Base-by-base conservation (phyloP, 2,888 invertebrate genomes). In the Tortricodes alternella region DNA sequence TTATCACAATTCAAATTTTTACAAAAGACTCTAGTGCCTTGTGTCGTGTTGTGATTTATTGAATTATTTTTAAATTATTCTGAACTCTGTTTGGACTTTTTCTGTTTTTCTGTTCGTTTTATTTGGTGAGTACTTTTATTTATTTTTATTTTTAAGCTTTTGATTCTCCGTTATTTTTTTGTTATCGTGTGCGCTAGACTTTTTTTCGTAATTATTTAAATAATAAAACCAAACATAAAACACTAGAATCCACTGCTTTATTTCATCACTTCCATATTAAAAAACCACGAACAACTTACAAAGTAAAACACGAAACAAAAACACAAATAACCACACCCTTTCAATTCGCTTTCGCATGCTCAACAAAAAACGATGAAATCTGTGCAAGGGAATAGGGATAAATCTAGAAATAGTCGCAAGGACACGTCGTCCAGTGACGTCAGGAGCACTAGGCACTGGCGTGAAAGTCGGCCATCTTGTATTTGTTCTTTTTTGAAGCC, bases 391-490 rank as follows among this genome's bases (percentile, higher is more conserved):
- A 67, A 73, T 67, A 68, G 61, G 64, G 50, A 50, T 49, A 44
- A 65, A 76, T 72, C 78, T 87, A 86, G 84, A 74, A 74, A 73
- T 80, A 72, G 65, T 68, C 65, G 73, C 83, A 84, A 85, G 87
- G 88, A 84, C 87, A 89, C 87, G 85, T 85, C 84, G 82, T 80
- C 75, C 80, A 64, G 83, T 90, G 90, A 90, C 89, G 90, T 90
- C 89, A 90, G 84, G 74, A 71, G 65, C 76, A 74, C 83, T 89
- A 89, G 86, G 80, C 76, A 89, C 89, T 89, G 88, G 67, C 83
- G 85, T 81, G 87, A 86, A 87, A 87, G 85, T 83, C 89, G 69
- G 90, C 90, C 90, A 90, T 90, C 79, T 90, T 89, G 87, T 67
- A 76, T 76, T 67, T 81, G 76, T 85, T 83, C 85, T 89, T 89